Percentiles rank a stretch among this genome's conserved stretches.
phyloP scores from a whole-genome alignment of 2,797 vertebrate species.

The Bradypodion pumilum region DNA sequence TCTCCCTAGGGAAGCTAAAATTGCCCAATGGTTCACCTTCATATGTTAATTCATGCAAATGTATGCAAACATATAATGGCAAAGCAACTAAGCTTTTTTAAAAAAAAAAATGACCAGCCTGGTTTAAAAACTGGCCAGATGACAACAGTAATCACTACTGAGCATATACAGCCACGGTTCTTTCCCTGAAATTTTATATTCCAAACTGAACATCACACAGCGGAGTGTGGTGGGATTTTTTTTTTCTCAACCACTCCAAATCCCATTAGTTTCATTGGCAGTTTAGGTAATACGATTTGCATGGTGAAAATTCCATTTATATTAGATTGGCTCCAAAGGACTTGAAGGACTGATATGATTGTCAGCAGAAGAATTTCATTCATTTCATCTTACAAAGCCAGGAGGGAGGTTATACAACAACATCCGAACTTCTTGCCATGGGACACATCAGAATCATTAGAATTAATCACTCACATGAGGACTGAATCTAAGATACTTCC shows the following conservation, averaged over 20 bases:
- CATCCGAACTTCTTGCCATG: constrained; percentile 1
- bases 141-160: constrained; percentile 46
- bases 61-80: constrained; percentile 15
- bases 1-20: background rate
- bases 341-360: constrained; percentile 55
- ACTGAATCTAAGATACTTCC: constrained; percentile 25
- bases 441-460: constrained; percentile 32
- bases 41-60: constrained; percentile 35
- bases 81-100: constrained; percentile 14
- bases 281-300: constrained; percentile 64
- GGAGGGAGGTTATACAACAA: constrained; percentile 16
- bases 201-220: constrained; percentile 62
- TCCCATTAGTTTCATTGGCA: constrained; percentile 66
- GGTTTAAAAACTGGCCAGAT: constrained; percentile 34
- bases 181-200: constrained; percentile 61
- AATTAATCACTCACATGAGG: background rate
- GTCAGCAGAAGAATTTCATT: constrained; percentile 64
- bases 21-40: constrained; percentile 7
- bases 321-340: constrained; percentile 66
- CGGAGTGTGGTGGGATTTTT: constrained; percentile 56
- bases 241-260: constrained; percentile 58
- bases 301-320: constrained; percentile 64
- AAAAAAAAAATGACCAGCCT: constrained; percentile 39
- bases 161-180: constrained; percentile 46
- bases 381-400: constrained; percentile 29